Percentiles rank a stretch among this genome's conserved stretches.
These are phyloP conservation scores for Pelusios castaneus DNA, from an alignment of 2,113 vertebrate genomes.

Conservation along the genomic window DNA sequence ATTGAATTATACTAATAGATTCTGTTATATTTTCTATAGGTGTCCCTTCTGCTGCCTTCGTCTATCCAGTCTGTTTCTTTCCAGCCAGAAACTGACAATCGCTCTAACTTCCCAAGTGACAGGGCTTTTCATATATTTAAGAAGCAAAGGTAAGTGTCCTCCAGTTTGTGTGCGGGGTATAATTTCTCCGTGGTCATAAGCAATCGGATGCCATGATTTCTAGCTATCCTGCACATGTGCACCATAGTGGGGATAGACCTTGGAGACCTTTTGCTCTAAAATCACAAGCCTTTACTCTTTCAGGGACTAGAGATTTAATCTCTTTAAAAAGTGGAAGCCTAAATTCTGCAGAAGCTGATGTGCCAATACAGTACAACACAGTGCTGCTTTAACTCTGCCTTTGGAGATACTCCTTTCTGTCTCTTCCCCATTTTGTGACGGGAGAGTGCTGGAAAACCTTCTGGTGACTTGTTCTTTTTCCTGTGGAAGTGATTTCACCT, in stretches of 20 bases:
- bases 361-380: constrained; percentile 2
- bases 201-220: background rate
- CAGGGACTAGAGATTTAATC: constrained; percentile 31
- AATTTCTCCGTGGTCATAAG: background rate
- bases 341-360: constrained; percentile 39
- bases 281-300: background rate
- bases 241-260: background rate
- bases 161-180: background rate
- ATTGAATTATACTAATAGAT: background rate
- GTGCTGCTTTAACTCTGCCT: constrained; percentile 39
- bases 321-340: constrained; percentile 44
- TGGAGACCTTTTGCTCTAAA: background rate
- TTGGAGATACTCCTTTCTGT: constrained; percentile 29
- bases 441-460: background rate
- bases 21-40: constrained; percentile 73
- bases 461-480: constrained; percentile 40
- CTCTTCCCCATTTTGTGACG: constrained; percentile 8
- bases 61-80: constrained; percentile 95
- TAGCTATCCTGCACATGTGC: background rate
- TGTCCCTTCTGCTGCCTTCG: constrained; percentile 83
- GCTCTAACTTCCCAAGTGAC: constrained; percentile 93
- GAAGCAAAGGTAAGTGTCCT: constrained; percentile 89
- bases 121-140: constrained; percentile 98
- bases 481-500: constrained; percentile 30
- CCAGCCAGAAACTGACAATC: constrained; percentile 96